These are phyloP conservation scores for Anagyrus pseudococci DNA, from an alignment of 2,888 invertebrate genomes.

Conservation along the genomic window DNA sequence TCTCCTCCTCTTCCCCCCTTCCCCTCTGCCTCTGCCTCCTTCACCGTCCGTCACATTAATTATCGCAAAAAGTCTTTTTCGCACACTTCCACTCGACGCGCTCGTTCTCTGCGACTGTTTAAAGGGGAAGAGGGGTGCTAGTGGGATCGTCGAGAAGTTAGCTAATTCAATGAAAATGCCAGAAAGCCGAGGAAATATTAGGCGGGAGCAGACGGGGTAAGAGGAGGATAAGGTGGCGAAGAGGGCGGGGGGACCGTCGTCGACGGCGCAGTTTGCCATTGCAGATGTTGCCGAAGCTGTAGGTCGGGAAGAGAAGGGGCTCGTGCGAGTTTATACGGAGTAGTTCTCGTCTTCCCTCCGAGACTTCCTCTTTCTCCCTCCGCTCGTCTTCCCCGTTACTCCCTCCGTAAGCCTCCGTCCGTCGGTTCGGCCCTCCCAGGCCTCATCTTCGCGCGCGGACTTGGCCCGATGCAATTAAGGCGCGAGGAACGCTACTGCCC, in stretches of 20 bases:
- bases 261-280: slow-evolving; percentile 8
- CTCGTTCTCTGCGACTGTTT: no score
- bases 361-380: no score
- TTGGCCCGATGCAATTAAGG: slow-evolving; percentile 47
- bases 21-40: no score
- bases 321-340: no score
- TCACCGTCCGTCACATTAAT: slow-evolving; percentile 26
- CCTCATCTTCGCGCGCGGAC: no score
- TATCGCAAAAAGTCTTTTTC: slow-evolving; percentile 29
- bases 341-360: no score
- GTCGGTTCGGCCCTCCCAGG: background rate
- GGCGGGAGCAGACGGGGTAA: no score
- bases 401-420: background rate
- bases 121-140: background rate
- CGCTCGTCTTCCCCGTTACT: no score
- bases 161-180: slow-evolving; percentile 36
- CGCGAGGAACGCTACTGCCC: slow-evolving; percentile 42
- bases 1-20: background rate
- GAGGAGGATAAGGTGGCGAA: no score
- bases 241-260: background rate
- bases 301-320: no score
- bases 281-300: slow-evolving; percentile 39
- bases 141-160: slow-evolving; percentile 28
- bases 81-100: slow-evolving; percentile 12
- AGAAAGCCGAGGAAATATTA: no score